phyloP scores from a whole-genome alignment of 2,888 invertebrate genomes.

The Euzetes globulus region DNA sequence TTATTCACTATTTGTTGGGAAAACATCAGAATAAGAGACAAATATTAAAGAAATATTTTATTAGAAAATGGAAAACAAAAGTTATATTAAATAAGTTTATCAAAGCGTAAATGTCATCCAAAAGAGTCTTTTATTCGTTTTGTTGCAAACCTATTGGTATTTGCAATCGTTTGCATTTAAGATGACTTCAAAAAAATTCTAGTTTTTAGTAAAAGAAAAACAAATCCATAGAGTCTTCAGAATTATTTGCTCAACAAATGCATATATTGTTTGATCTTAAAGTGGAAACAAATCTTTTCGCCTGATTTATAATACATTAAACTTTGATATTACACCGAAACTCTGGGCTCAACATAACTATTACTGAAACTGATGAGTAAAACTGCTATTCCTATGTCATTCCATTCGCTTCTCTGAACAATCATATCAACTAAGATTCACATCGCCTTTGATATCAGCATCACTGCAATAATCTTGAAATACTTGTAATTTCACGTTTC shows the following conservation, averaged over 20 bases:
- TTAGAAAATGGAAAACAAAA: not conserved
- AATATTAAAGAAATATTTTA: not conserved
- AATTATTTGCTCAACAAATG: slow-evolving; percentile 9
- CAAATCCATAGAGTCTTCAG: not conserved
- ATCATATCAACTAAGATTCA: not conserved
- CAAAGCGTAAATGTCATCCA: not conserved
- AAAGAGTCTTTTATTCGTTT: not conserved
- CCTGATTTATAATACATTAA: slow-evolving; percentile 17
- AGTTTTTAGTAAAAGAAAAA: not conserved
- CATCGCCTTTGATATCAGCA: not conserved
- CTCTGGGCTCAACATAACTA: not conserved
- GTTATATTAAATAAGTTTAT: not conserved
- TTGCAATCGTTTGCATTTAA: not conserved
- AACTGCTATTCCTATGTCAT: not conserved
- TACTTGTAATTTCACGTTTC: not conserved
- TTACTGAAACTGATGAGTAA: too few species aligned
- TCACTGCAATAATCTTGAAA: not conserved
- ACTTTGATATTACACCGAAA: not conserved
- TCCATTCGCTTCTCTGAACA: not conserved
- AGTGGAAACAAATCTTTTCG: slow-evolving; percentile 23
- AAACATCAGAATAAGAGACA: not conserved
- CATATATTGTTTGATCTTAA: not conserved
- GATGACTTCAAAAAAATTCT: not conserved
- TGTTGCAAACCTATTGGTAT: not conserved
- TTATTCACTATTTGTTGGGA: not conserved